Conservation (phyloP, 2,113 vertebrate genomes). For the Irena cyanogastra region DNA sequence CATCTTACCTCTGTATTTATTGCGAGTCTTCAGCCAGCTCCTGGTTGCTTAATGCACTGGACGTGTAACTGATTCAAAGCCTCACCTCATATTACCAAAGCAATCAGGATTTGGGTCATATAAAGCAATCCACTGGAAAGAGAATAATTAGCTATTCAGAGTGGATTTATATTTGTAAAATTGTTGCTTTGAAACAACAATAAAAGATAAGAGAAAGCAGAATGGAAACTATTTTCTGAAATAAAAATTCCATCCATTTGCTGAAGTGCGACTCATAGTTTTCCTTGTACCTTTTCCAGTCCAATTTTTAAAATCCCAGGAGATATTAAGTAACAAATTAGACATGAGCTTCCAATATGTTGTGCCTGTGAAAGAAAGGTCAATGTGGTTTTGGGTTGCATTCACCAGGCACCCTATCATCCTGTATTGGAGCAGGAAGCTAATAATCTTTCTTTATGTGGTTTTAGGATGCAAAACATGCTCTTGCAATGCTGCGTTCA, state of each 20-base stretch:
- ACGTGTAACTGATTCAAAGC: neutral
- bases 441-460: constrained; percentile 49
- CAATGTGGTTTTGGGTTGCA: constrained; percentile 18
- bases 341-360: constrained; percentile 11
- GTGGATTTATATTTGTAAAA: neutral
- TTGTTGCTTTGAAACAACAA: neutral
- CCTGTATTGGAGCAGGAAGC: neutral
- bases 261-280: neutral
- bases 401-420: constrained; percentile 16
- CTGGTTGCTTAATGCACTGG: neutral
- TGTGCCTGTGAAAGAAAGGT: constrained; percentile 19
- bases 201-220: neutral
- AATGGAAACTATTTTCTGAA: neutral
- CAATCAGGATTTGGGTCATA: neutral
- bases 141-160: neutral
- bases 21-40: neutral
- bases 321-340: constrained; percentile 30
- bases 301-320: neutral
- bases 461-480: constrained; percentile 44
- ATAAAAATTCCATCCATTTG: neutral
- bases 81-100: neutral
- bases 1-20: neutral
- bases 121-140: neutral
- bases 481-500: constrained; percentile 23
- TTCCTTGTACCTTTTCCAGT: neutral